phyloP scores from a whole-genome alignment of 2,113 vertebrate species.

The Lagopus muta region DNA sequence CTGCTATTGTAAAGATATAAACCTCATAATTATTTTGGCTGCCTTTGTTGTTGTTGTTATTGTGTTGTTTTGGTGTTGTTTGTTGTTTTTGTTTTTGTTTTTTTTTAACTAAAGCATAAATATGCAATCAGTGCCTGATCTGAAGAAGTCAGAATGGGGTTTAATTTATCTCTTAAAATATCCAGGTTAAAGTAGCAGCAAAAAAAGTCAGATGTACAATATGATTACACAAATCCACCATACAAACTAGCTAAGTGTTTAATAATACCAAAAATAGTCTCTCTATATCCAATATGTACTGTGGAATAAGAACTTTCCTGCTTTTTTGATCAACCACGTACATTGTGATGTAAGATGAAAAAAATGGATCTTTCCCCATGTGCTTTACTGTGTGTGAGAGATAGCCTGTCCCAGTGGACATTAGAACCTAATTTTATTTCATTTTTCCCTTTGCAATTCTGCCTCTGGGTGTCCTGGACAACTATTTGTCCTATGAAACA shows the following conservation, averaged over 20 bases:
- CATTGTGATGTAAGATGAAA: not conserved
- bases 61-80: not conserved
- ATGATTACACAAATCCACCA: not conserved
- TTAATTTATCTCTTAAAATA: not conserved
- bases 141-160: not conserved
- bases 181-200: not conserved
- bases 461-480: not conserved
- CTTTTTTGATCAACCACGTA: not conserved
- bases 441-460: not conserved
- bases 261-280: not conserved
- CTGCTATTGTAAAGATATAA: not conserved
- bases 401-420: not conserved
- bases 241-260: not conserved
- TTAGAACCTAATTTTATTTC: not conserved
- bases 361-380: not conserved
- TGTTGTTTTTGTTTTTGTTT: not conserved
- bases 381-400: accelerated
- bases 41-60: no score
- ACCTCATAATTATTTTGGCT: not conserved
- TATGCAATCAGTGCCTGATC: not conserved
- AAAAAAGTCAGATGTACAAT: not conserved
- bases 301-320: accelerated
- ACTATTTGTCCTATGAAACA: not conserved
- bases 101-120: not conserved
- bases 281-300: not conserved